Conservation (phyloP, 2,113 vertebrate species). For the Columba livia region DNA sequence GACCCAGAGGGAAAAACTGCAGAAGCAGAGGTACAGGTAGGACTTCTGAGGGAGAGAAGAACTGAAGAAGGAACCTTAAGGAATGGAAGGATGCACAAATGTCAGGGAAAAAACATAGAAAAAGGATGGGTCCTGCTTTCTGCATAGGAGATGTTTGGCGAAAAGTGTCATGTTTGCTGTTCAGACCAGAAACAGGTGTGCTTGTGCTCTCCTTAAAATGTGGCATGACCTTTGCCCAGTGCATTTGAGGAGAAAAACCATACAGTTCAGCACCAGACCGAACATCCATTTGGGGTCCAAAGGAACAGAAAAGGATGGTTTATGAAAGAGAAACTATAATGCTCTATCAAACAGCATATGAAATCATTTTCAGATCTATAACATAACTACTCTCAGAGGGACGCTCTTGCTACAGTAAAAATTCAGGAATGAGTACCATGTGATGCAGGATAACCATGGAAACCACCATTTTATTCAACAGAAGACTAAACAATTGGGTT, state of each 20-base stretch:
- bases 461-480: constrained; percentile 8
- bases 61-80: not conserved
- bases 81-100: not conserved
- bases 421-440: not conserved
- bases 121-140: not conserved
- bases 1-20: not conserved
- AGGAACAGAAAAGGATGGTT: not conserved
- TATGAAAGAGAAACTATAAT: not conserved
- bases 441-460: not conserved
- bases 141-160: not conserved
- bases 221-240: not conserved
- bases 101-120: not conserved
- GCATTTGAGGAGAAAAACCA: not conserved
- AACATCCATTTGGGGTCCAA: not conserved
- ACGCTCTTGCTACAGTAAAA: not conserved
- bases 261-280: not conserved
- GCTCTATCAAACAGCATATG: not conserved
- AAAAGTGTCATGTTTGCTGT: not conserved
- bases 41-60: not conserved
- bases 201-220: not conserved
- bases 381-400: not conserved
- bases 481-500: not conserved
- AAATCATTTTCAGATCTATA: not conserved
- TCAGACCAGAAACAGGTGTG: not conserved
- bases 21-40: not conserved